These are phyloP conservation scores for Anastatus disparis DNA, from an alignment of 1,140 invertebrate species.

Conservation along the genomic window DNA sequence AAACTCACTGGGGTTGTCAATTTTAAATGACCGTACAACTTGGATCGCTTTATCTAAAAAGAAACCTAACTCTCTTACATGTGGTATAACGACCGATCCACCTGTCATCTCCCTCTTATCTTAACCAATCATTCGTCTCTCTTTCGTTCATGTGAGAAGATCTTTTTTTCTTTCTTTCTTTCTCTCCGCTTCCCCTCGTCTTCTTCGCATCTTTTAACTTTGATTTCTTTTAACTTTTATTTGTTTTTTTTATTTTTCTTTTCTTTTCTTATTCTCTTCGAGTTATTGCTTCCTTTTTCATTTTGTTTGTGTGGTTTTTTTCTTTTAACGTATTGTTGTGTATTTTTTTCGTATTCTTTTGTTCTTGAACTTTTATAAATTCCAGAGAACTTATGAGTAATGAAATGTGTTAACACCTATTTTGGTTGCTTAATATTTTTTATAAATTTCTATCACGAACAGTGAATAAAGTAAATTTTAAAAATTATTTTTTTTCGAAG, in stretches of 20 bases:
- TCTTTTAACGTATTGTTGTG: no score
- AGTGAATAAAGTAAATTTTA: no score
- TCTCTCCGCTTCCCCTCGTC: not conserved
- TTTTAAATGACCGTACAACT: constrained; percentile 10
- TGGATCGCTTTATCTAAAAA: constrained; percentile 42
- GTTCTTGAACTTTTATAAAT: no score
- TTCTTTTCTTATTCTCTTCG: not conserved
- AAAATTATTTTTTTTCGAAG: no score
- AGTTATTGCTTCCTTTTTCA: no score
- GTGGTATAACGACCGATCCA: constrained; percentile 44
- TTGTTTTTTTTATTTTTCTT: not conserved
- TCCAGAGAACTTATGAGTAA: no score
- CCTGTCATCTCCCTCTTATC: constrained; percentile 61
- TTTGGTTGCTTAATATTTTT: no score
- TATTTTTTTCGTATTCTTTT: no score
- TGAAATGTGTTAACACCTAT: no score
- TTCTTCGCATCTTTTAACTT: not conserved
- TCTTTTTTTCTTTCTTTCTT: not conserved
- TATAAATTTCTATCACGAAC: no score
- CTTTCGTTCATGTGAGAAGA: constrained; percentile 31
- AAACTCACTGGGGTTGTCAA: constrained; percentile 9
- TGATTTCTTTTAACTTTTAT: not conserved
- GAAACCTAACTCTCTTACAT: not conserved
- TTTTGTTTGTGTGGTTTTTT: no score
- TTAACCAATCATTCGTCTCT: constrained; percentile 42